A percentile compares a stretch with the other conserved stretches of the same genome.
phyloP scores from a whole-genome alignment of 1,140 invertebrate genomes.

The Papilio glaucus region DNA sequence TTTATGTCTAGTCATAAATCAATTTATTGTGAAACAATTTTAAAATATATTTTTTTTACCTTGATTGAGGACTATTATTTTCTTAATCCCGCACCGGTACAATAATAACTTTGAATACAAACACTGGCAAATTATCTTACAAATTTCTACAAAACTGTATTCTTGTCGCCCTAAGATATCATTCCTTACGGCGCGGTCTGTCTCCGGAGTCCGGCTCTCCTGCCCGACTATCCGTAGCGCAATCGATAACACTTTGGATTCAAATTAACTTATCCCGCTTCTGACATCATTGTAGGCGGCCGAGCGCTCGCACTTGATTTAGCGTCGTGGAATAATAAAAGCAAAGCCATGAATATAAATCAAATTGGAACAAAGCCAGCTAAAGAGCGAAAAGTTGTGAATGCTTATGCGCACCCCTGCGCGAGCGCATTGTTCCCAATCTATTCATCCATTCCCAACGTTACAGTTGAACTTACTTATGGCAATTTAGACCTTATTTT shows the following conservation, averaged over 20 bases:
- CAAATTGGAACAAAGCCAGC: conserved; percentile 78
- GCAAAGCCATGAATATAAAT: conserved; percentile 80
- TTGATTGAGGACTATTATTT: neutral
- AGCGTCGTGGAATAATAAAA: conserved; percentile 71
- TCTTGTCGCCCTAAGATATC: too few relatives aligned
- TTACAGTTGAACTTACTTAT: too few relatives aligned
- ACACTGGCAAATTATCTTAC: too few relatives aligned
- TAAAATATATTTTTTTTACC: conserved; percentile 35
- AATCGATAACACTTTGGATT: neutral
- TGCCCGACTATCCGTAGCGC: too few relatives aligned
- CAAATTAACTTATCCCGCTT: conserved; percentile 36
- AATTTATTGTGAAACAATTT: conserved; percentile 41
- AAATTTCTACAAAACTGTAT: too few relatives aligned
- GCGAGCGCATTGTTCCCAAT: conserved; percentile 61
- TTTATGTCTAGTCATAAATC: conserved; percentile 63
- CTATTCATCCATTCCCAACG: conserved; percentile 25
- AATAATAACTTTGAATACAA: neutral
- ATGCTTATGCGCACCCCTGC: conserved; percentile 72
- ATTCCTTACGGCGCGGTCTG: too few relatives aligned
- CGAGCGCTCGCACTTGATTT: conserved; percentile 74
- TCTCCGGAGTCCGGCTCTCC: too few relatives aligned
- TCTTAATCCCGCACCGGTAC: neutral
- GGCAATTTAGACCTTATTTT: conserved; percentile 45
- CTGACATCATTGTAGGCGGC: conserved; percentile 54
- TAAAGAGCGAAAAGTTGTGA: conserved; percentile 83